Base-by-base conservation (phyloP, 2,797 vertebrate genomes). In the Botia kubotai region DNA sequence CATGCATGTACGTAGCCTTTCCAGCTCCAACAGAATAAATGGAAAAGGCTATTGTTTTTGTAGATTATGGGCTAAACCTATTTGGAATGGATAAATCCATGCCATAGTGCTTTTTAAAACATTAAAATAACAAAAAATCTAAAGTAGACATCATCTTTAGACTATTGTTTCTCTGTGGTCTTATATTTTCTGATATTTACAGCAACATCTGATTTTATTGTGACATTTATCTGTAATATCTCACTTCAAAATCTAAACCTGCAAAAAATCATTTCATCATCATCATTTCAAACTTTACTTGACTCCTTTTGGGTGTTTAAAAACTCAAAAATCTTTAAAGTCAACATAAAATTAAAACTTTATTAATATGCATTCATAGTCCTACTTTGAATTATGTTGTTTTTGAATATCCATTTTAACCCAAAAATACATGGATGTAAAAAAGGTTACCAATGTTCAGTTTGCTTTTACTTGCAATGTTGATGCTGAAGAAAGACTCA, bases 41-140 rank as follows among this genome's bases (percentile, higher is more conserved):
- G 84, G 81, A 87, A 85, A 80, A 91, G 92, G 92, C 89, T 62
- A 82, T 71, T 63, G 82, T 70, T 87, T 92, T 50, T 77, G 81
- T 73, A 80, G 85, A 85, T 87, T 87, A 81, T 17, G 43, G 23
- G 68, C 72, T 87, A 83, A 87, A 83, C 85, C 63, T 55, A 60
- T 85, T 86, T 81, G 79, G 26, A n/a, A 78, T 52, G 57, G 66
- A 36, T 66, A 36, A 57, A 83, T 33, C 65, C 70, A 74, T 73
- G 63, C 36, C 67, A 71, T 71, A 67, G 53, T 79, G 57, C 50
- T 79, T 77, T 79, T 21, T 67, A 50, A 80, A 79, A 72, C 36
- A 46, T 57, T 52, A 19, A 21, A 77, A 75, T 58, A 11, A 67
- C 33, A 60, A 16, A 72, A 75, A 65, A 55, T 50, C 17, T 17